phyloP scores from a whole-genome alignment of 2,113 vertebrate genomes.

The Polyodon spathula region DNA sequence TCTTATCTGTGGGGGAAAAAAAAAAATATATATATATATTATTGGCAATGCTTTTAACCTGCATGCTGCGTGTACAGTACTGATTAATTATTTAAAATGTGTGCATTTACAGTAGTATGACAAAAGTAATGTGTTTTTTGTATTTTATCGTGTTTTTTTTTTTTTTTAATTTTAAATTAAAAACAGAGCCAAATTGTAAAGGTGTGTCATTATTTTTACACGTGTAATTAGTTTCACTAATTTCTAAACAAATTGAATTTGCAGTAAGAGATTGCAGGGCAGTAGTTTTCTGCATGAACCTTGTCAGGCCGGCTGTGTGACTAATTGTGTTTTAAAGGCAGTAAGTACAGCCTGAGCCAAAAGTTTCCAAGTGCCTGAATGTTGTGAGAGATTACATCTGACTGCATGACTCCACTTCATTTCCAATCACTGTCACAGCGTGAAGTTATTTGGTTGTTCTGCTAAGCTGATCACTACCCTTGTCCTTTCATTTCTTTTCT shows the following conservation, averaged over 20 bases:
- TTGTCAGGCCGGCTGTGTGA: conserved; percentile 9
- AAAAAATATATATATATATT: too few species aligned
- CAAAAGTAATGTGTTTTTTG: too few species aligned
- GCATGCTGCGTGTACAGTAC: too few species aligned
- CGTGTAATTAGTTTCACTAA: conserved; percentile 15
- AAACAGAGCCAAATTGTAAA: too few species aligned
- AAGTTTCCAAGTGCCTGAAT: conserved; percentile 26
- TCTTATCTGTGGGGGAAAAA: too few species aligned
- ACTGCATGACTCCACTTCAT: conserved; percentile 26
- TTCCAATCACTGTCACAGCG: conserved; percentile 24
- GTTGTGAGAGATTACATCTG: conserved; percentile 21
- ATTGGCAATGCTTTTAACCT: too few species aligned
- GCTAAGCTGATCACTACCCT: conserved; percentile 6
- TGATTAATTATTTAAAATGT: too few species aligned
- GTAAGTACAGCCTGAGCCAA: conserved; percentile 2
- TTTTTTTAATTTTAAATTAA: too few species aligned
- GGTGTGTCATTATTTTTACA: not conserved
- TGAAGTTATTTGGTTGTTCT: conserved; percentile 24
- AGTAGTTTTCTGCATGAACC: not conserved
- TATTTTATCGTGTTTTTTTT: too few species aligned
- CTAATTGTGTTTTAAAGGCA: conserved; percentile 32
- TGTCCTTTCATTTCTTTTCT: conserved; percentile 23
- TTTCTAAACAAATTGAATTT: not conserved
- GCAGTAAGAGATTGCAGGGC: not conserved
- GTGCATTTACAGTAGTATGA: too few species aligned